These are phyloP conservation scores for Mystacornis crossleyi DNA, from an alignment of 2,113 vertebrate genomes.

Conservation along the genomic window DNA sequence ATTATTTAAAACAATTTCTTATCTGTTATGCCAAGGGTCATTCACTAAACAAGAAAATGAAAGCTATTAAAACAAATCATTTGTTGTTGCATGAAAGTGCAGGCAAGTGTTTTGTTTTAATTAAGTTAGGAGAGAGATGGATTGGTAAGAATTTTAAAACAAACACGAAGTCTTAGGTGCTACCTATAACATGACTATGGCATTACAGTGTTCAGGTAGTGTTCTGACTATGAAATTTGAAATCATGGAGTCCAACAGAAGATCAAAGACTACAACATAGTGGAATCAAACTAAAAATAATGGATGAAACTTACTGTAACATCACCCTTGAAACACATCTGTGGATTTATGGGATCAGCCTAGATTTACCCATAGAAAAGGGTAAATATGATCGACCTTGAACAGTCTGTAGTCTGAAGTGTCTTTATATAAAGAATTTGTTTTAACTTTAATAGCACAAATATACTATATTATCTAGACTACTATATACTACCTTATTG, in stretches of 20 bases:
- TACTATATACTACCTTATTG: too few relatives aligned
- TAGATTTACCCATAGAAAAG: neutral
- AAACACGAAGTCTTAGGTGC: neutral
- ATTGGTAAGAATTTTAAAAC: neutral
- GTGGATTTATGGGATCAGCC: neutral
- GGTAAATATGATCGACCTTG: neutral
- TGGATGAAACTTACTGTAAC: neutral
- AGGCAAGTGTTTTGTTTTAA: neutral
- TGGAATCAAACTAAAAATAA: neutral
- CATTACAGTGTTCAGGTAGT: neutral
- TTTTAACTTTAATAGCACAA: neutral
- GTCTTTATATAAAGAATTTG: neutral
- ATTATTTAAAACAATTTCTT: constrained; percentile 3
- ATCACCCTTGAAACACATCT: neutral
- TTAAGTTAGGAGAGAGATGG: neutral
- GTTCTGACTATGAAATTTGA: neutral
- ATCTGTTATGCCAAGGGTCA: neutral
- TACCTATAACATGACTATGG: neutral
- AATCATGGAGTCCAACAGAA: neutral
- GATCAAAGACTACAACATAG: neutral
- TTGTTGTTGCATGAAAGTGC: neutral
- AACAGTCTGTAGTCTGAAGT: neutral
- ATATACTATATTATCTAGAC: too few relatives aligned
- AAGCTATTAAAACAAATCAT: neutral
- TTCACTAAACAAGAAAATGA: neutral